Evolutionary conservation across 2,797 vertebrate species (phyloP).

Genomic region (Platyrinchus mystaceus): DNA sequence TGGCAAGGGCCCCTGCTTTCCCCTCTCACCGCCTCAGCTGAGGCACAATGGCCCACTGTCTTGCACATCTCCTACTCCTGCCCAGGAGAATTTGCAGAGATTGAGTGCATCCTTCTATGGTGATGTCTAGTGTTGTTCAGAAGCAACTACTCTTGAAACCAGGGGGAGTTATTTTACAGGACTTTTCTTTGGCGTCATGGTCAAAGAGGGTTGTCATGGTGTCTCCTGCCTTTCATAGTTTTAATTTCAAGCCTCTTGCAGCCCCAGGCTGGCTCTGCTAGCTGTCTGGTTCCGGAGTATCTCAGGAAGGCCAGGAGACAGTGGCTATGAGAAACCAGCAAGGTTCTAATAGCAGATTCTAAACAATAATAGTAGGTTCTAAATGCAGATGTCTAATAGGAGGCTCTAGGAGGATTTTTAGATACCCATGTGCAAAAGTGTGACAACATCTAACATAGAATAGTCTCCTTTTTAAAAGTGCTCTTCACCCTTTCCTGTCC

Average conservation of each 20-base stretch:
- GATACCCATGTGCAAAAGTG: not conserved
- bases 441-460: not conserved
- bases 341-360: not conserved
- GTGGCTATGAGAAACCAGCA: not conserved
- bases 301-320: not conserved
- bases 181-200: accelerated
- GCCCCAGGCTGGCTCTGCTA: not conserved
- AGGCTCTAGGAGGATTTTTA: not conserved
- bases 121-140: not conserved
- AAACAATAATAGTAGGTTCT: not conserved
- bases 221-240: not conserved
- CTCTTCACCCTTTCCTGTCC: not conserved
- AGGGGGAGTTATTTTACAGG: not conserved
- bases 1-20: not conserved
- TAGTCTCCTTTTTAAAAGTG: not conserved
- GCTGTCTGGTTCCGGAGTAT: not conserved
- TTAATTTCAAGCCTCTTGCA: not conserved
- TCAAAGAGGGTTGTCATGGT: not conserved
- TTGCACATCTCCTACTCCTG: not conserved
- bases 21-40: not conserved
- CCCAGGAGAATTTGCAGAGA: not conserved
- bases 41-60: not conserved
- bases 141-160: not conserved
- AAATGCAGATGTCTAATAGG: not conserved
- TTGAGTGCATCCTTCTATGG: not conserved